Base-by-base conservation (phyloP, 37 sponge, comb jelly and placozoan genomes). In the Oopsacas minuta region DNA sequence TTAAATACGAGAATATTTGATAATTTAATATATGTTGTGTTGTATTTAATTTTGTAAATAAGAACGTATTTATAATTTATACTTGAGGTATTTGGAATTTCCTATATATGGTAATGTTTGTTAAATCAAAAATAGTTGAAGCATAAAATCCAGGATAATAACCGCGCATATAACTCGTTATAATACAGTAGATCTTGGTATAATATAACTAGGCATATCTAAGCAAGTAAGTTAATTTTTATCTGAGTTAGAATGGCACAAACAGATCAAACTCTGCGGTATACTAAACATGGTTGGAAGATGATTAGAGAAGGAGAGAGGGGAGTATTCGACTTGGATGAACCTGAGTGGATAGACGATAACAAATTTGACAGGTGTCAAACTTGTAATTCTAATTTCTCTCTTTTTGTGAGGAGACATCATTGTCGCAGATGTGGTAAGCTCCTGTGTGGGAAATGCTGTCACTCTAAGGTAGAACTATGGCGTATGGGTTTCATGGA, bases 401-500 rank as follows among this genome's bases (percentile, higher is more conserved):
- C 75, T n/a, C 30, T 61, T 34, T 61, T 61, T 3, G 75, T 61
- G 75, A 61, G 75, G 28, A 61, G 75, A 61, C 75, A 61, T n/a
- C 75, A 61, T n/a, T 61, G 75, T 12, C 75, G 75, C 30, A 61
- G 75, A 12, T 61, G 75, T 61, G 75, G 75, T 5, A 61, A 61
- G 30, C 17, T 61, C 1, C 75, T 61, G 1, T 61, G 75, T 61
- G 75, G 75, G 75, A 61, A 61, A 5, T 61, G 75, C 30, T 61
- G 75, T n/a, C 22, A 61, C 22, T 61, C 75, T 12, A 61, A 61
- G 22, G 30, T 61, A 12, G 17, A 61, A 34, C 75, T 61, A 34
- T 61, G 75, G 75, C 75, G 75, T 12, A 61, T 61, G 75, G 75
- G 75, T 25, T 61, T 61, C 75, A 61, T 61, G 20, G 75, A 61